Base-by-base conservation (phyloP, 2,888 invertebrate genomes). In the Papilio demoleus region DNA sequence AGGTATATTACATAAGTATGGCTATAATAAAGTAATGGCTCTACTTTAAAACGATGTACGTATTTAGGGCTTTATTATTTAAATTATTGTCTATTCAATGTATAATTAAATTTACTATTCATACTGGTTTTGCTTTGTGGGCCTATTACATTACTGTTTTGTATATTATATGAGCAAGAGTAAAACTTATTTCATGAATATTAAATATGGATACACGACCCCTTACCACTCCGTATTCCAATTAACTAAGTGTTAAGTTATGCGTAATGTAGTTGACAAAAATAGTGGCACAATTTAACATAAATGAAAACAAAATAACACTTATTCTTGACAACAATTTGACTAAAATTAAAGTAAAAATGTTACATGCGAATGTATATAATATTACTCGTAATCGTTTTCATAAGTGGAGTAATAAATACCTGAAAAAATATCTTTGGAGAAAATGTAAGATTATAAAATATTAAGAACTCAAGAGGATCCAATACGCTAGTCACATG, bases 181-280 rank as follows among this genome's bases (percentile, higher is more conserved):
- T 59, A 17, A 66, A 66, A 60, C 66, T 66, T 60, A 66, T 66
- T 47, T 47, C 59, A 66, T 66, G 66, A 66, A 66, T 66, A 66
- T 66, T 66, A 47, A 66, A 66, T 47, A 47, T 47, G 47, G 47
- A 19, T 59, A 45, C 34, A 22, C 36, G 59, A 47, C 59, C 66
- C 59, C 59, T 42, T 34, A 59, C 31, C 19, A 24, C 12, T 17
- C 19, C 34, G n/a, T 38, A 53, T 64, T 64, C 36, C 38, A 53
- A 36, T 53, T 17, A 11, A 53, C n/a, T 53, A 53, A 64, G 50
- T 36, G 50, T 64, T 53, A 53, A 53, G 38, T 24, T 64, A 53
- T 53, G 38, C 24, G 24, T 22, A 19, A 53, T 36, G 38, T 53
- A 64, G 53, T 31, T 56, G 8, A 56, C 53, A 56, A 17, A 56